A percentile compares a stretch with the other conserved stretches of the same genome.
These are phyloP conservation scores for Pristionchus exspectatus DNA, from an alignment of 2,888 invertebrate species.

Conservation along the genomic window DNA sequence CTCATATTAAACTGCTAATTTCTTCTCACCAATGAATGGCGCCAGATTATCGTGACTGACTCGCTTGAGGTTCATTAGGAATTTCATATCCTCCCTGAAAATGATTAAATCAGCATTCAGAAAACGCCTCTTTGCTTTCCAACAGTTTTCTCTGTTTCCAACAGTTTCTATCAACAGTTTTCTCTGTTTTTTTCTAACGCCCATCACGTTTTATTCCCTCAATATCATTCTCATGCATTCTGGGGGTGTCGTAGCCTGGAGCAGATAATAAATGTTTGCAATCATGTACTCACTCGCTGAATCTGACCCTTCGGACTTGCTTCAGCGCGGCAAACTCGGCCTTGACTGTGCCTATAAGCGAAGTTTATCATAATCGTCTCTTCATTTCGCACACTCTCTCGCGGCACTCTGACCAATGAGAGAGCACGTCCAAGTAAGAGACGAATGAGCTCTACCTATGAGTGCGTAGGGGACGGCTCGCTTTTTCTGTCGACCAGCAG, in stretches of 20 bases:
- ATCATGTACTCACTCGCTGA: conserved; percentile 61
- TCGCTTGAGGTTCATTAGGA: conserved; percentile 72
- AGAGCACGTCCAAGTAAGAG: too few species aligned
- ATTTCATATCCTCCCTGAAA: conserved; percentile 65
- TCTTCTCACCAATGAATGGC: conserved; percentile 61
- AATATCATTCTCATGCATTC: too few species aligned
- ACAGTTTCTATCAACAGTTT: too few species aligned
- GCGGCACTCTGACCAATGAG: background rate
- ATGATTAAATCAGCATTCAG: background rate
- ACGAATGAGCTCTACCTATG: too few species aligned
- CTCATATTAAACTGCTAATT: too few species aligned
- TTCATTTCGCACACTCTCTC: background rate
- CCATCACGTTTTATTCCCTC: too few species aligned
- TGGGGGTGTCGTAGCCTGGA: too few species aligned
- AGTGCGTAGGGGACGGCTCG: conserved; percentile 69
- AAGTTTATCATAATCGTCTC: background rate
- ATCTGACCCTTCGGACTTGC: conserved; percentile 70
- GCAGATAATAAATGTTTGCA: background rate
- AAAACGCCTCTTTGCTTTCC: background rate
- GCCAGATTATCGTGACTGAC: conserved; percentile 76
- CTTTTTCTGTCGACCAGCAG: background rate
- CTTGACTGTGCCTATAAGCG: conserved; percentile 67
- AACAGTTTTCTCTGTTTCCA: too few species aligned
- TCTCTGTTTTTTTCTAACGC: too few species aligned
- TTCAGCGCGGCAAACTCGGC: conserved; percentile 72